These are phyloP conservation scores for Stegostoma tigrinum DNA, from an alignment of 2,113 vertebrate species.

Conservation along the genomic window DNA sequence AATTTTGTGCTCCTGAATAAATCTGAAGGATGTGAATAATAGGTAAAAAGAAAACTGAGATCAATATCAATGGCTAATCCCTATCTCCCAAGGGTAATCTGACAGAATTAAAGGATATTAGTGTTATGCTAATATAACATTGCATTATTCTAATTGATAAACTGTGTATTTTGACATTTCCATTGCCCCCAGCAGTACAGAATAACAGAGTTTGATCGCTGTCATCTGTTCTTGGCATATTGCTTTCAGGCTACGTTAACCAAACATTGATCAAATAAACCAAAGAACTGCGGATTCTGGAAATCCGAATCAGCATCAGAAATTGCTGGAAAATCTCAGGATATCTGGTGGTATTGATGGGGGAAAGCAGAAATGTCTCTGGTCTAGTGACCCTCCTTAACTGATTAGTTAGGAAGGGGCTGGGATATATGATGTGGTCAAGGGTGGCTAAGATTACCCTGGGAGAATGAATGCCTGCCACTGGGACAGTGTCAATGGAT, in stretches of 20 bases:
- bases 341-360: too few relatives aligned
- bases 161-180: constrained; percentile 26
- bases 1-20: background rate
- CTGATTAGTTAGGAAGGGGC: too few relatives aligned
- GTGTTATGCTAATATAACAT: background rate
- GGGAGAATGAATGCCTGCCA: too few relatives aligned
- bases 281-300: too few relatives aligned
- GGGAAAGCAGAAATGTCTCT: too few relatives aligned
- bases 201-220: background rate
- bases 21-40: background rate
- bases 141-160: background rate
- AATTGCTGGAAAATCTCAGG: too few relatives aligned
- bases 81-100: background rate
- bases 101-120: constrained; percentile 14
- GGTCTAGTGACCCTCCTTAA: too few relatives aligned
- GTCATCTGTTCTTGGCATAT: background rate
- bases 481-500: too few relatives aligned
- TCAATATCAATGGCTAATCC: constrained; percentile 11
- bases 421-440: too few relatives aligned
- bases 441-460: too few relatives aligned
- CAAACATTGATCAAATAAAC: background rate
- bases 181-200: background rate
- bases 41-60: background rate
- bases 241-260: background rate
- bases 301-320: too few relatives aligned